These are phyloP conservation scores for Halocynthia roretzi DNA, from an alignment of 23 tunicate species.

Conservation along the genomic window DNA sequence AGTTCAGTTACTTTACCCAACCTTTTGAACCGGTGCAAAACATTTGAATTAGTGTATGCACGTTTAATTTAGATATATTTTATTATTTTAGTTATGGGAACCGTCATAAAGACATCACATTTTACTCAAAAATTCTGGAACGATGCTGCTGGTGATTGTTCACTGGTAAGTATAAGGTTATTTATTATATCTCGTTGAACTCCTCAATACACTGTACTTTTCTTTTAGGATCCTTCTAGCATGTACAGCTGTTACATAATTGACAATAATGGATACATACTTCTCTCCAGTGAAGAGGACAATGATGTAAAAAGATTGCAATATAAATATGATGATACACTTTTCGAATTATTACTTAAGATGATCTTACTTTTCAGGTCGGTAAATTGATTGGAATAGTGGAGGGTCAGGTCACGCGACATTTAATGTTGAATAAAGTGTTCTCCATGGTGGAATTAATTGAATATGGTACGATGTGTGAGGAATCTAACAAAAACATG, in stretches of 20 bases:
- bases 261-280: slow-evolving; percentile 45
- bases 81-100: not conserved
- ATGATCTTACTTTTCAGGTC: slow-evolving; percentile 11
- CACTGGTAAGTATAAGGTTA: not conserved
- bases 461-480: slow-evolving; percentile 36
- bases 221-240: slow-evolving; percentile 16
- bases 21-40: not conserved
- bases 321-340: not conserved
- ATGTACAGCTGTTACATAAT: slow-evolving; percentile 35
- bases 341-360: not conserved
- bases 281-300: slow-evolving; percentile 29
- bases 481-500: not conserved
- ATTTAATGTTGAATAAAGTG: slow-evolving; percentile 16
- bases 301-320: slow-evolving; percentile 19
- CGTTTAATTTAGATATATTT: not conserved
- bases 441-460: slow-evolving; percentile 20
- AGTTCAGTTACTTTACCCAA: not conserved
- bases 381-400: slow-evolving; percentile 33
- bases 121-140: slow-evolving; percentile 4
- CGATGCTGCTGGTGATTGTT: not conserved
- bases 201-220: not conserved
- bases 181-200: not conserved
- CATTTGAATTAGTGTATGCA: not conserved
- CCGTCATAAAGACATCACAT: not conserved
- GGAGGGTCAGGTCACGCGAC: slow-evolving; percentile 42